Evolutionary conservation across 2,113 vertebrate genomes (phyloP).

Genomic region (Cinclus cinclus): DNA sequence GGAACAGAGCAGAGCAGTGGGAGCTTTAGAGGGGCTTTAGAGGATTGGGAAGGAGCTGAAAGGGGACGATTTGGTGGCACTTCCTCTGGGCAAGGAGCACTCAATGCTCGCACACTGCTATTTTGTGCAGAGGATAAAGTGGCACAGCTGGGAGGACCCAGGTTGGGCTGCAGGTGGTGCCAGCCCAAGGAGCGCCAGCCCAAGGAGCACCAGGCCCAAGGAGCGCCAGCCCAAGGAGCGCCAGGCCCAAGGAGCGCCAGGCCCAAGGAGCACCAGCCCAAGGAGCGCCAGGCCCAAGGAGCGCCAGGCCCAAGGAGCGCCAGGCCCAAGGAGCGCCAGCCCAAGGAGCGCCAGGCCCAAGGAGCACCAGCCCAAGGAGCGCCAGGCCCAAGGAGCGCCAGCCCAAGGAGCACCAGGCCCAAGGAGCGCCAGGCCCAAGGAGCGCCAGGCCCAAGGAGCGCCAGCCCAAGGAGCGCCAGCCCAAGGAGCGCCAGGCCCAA

Average conservation of each 20-base stretch:
- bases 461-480: not conserved
- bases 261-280: no score
- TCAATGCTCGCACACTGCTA: not conserved
- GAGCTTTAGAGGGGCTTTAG: not conserved
- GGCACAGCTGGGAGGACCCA: not conserved
- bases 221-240: no score
- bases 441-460: not conserved
- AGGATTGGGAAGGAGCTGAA: slow-evolving; percentile 3
- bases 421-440: no score
- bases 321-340: no score
- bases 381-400: no score
- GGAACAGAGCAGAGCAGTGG: not conserved
- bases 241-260: no score
- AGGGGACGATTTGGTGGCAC: not conserved
- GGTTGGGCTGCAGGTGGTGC: not conserved
- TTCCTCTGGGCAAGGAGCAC: not conserved
- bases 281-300: no score
- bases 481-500: not conserved
- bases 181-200: not conserved
- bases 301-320: no score
- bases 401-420: no score
- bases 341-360: no score
- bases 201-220: no score
- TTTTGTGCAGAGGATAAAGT: not conserved
- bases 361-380: no score